phyloP scores from a whole-genome alignment of 2,888 invertebrate genomes.

The Drosophila macrospina region DNA sequence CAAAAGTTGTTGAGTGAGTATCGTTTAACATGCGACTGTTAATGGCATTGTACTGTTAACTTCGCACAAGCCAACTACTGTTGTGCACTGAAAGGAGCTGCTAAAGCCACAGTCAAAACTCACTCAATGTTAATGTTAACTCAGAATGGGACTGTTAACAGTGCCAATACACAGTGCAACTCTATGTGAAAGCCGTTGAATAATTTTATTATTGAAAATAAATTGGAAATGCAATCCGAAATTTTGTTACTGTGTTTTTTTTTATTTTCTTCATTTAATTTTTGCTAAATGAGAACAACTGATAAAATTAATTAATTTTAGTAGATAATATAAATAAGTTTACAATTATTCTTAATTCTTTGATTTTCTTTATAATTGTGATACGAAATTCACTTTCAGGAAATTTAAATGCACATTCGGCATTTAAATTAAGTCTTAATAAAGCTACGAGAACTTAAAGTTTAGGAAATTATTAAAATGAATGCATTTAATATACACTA shows the following conservation, averaged over 20 bases:
- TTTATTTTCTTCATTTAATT: no score
- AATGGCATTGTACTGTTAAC: constrained; percentile 34
- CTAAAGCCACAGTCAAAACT: not conserved
- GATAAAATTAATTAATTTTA: not conserved
- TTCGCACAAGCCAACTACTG: constrained; percentile 25
- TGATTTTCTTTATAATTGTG: no score
- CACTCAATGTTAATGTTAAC: constrained; percentile 48
- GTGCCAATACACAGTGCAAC: constrained; percentile 26
- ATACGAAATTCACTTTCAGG: no score
- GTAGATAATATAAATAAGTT: no score
- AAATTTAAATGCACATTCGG: no score
- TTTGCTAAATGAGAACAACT: no score
- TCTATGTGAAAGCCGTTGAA: not conserved
- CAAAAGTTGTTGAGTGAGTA: constrained; percentile 46
- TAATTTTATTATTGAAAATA: not conserved
- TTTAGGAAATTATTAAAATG: no score
- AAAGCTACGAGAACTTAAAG: no score
- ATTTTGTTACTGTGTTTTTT: no score
- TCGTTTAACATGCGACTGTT: constrained; percentile 45
- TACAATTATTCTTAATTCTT: no score
- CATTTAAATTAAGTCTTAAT: no score
- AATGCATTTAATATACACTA: no score
- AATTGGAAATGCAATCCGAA: not conserved
- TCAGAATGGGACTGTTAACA: constrained; percentile 46
- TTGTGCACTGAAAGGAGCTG: not conserved